Conservation (phyloP, 2,888 invertebrate species). For the Nymphalis polychloros region DNA sequence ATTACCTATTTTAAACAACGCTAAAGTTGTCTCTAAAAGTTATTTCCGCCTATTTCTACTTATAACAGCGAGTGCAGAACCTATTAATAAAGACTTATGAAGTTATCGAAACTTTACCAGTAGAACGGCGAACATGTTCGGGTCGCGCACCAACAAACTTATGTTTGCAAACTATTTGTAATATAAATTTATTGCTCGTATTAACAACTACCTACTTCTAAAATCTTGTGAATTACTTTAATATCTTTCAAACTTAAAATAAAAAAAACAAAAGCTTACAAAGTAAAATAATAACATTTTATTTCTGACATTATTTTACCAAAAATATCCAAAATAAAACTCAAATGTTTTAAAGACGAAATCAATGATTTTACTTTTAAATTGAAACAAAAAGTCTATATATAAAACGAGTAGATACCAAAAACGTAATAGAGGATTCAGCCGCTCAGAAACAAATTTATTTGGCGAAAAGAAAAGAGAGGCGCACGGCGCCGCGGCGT, state of each 20-base stretch:
- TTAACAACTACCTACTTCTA: conserved; percentile 46
- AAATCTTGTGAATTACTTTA: conserved; percentile 1
- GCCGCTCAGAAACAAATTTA: conserved; percentile 70
- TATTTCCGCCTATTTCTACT: conserved; percentile 24
- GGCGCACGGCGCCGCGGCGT: conserved; percentile 66
- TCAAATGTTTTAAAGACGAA: not conserved
- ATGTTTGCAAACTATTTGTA: conserved; percentile 74
- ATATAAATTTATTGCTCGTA: conserved; percentile 68
- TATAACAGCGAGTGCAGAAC: conserved; percentile 59
- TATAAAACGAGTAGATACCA: conserved; percentile 41
- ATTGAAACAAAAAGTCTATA: conserved; percentile 29
- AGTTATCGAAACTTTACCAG: conserved; percentile 73
- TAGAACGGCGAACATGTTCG: conserved; percentile 62
- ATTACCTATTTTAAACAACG: not conserved
- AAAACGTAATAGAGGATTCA: conserved; percentile 66
- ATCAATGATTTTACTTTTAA: not conserved
- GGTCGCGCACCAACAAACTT: conserved; percentile 76
- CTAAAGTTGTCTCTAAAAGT: conserved; percentile 12
- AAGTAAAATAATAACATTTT: too few relatives aligned
- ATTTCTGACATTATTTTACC: not conserved
- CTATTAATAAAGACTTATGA: conserved; percentile 77
- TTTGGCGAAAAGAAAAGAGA: conserved; percentile 68
- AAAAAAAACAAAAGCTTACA: too few relatives aligned
- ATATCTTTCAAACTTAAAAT: not conserved
- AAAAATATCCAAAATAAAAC: not conserved